phyloP scores from a whole-genome alignment of 2,797 vertebrate genomes.

The Danio jaintianensis region DNA sequence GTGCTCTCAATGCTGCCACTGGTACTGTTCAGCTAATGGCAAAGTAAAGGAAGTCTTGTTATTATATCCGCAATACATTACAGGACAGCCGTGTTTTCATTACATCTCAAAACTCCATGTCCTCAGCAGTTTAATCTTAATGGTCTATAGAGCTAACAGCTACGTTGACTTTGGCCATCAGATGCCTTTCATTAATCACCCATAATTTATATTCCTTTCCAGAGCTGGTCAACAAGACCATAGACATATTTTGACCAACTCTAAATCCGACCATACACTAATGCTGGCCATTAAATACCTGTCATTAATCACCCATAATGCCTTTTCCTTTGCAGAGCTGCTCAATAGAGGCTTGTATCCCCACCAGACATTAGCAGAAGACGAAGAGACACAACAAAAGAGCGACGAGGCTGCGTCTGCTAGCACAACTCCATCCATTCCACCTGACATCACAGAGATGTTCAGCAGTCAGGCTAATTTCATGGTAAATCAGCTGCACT shows the following conservation, averaged over 20 bases:
- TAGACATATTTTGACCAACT: no score
- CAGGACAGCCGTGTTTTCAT: slow-evolving; percentile 16
- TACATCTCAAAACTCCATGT: slow-evolving; percentile 13
- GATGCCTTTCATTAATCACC: not conserved
- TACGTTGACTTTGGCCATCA: not conserved
- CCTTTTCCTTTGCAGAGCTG: slow-evolving; percentile 14
- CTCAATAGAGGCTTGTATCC: slow-evolving; percentile 23
- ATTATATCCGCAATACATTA: slow-evolving; percentile 10
- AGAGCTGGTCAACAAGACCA: slow-evolving; percentile 29
- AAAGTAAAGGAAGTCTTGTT: slow-evolving; percentile 2
- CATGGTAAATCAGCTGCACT: slow-evolving; percentile 69
- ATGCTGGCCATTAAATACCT: not conserved
- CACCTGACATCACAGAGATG: slow-evolving; percentile 52
- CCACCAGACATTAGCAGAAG: slow-evolving; percentile 16
- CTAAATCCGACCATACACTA: no score
- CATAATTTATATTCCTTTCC: slow-evolving; percentile 15
- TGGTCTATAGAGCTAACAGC: not conserved
- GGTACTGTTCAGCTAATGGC: slow-evolving; percentile 6
- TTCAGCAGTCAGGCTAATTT: slow-evolving; percentile 70
- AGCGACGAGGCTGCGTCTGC: slow-evolving; percentile 33
- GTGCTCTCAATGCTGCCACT: slow-evolving; percentile 1
- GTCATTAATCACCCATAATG: slow-evolving; percentile 7
- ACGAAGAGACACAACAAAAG: not conserved
- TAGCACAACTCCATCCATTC: slow-evolving; percentile 27
- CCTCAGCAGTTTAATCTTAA: slow-evolving; percentile 36